These are phyloP conservation scores for Spondyliosoma cantharus DNA, from an alignment of 2,797 vertebrate species.

Conservation along the genomic window DNA sequence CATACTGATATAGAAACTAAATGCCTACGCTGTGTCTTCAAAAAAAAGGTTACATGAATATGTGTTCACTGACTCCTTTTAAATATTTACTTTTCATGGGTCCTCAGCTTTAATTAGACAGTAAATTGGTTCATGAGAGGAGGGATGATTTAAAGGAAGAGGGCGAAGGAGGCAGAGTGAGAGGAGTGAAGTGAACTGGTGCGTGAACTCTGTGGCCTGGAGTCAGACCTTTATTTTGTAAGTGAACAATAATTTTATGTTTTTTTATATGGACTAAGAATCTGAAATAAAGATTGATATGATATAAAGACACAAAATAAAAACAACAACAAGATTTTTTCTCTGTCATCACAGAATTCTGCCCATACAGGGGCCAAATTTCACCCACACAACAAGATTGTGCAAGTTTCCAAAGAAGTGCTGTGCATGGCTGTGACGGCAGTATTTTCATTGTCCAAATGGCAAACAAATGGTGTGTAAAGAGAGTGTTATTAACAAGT, in stretches of 20 bases:
- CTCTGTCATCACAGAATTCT: background rate
- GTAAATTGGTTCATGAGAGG: slow-evolving; percentile 46
- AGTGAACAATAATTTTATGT: slow-evolving; percentile 10
- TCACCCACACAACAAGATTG: background rate
- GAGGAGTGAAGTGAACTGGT: slow-evolving; percentile 37
- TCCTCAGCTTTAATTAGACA: slow-evolving; percentile 67
- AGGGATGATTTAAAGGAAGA: slow-evolving; percentile 44
- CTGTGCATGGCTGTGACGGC: background rate
- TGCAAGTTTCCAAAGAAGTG: slow-evolving; percentile 29
- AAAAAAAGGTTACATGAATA: slow-evolving; percentile 46
- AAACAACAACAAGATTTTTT: background rate
- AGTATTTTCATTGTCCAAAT: background rate
- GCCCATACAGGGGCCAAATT: background rate
- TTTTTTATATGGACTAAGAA: no score
- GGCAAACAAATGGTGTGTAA: background rate
- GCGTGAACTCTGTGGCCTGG: slow-evolving; percentile 4
- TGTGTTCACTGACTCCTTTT: slow-evolving; percentile 56
- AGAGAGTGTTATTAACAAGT: background rate
- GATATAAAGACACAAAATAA: background rate
- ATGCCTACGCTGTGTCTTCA: slow-evolving; percentile 47
- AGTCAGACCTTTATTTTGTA: slow-evolving; percentile 1
- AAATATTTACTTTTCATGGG: slow-evolving; percentile 71
- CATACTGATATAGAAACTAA: slow-evolving; percentile 42
- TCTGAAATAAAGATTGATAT: no score
- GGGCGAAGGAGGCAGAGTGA: slow-evolving; percentile 10